A percentile compares a stretch with the other conserved stretches of the same genome.
Evolutionary conservation across 2,797 vertebrate genomes (phyloP).

Genomic region (Mormyrus hasselquistii): DNA sequence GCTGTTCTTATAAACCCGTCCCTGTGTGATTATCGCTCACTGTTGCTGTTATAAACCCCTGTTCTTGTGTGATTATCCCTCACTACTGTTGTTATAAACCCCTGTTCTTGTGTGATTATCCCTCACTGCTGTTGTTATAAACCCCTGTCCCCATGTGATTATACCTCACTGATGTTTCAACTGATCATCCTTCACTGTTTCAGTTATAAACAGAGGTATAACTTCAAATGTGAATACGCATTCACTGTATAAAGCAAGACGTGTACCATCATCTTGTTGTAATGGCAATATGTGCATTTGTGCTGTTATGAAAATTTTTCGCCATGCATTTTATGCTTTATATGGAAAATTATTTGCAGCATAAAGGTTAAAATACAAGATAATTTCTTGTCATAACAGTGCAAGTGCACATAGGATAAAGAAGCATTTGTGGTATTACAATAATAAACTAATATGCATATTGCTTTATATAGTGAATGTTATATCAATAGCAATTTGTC

Average conservation of each 20-base stretch:
- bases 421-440: not conserved
- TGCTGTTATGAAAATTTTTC: not conserved
- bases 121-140: too few species aligned
- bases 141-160: too few species aligned
- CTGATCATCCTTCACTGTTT: not conserved
- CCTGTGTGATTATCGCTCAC: too few species aligned
- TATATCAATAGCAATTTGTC: not conserved
- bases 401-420: not conserved
- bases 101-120: too few species aligned
- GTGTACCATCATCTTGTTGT: not conserved
- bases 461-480: not conserved
- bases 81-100: too few species aligned
- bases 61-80: not conserved
- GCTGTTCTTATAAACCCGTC: too few species aligned
- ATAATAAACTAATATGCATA: not conserved
- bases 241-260: not conserved
- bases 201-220: too few species aligned
- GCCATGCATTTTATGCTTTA: not conserved
- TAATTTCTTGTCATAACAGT: not conserved
- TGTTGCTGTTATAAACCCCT: too few species aligned
- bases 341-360: not conserved
- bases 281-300: not conserved
- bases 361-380: not conserved
- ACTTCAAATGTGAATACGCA: too few species aligned
- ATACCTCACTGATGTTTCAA: not conserved